Conservation (phyloP, 1,140 invertebrate species). For the Trissolcus basalis region DNA sequence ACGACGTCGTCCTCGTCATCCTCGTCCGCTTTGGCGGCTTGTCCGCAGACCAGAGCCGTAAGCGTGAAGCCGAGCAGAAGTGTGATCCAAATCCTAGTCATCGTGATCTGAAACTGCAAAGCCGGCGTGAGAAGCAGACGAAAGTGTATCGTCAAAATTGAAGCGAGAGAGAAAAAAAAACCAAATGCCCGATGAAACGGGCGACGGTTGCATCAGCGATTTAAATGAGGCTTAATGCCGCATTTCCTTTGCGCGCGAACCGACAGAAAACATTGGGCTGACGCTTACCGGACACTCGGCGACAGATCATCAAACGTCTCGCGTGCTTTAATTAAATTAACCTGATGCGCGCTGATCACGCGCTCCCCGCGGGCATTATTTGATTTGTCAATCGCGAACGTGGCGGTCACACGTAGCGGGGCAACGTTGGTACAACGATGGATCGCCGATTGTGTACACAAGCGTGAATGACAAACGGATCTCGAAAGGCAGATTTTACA, state of each 20-base stretch:
- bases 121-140: background rate
- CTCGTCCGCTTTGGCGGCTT: constrained; percentile 15
- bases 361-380: constrained; percentile 48
- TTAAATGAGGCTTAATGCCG: constrained; percentile 46
- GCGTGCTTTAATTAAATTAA: constrained; percentile 44
- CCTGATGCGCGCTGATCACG: constrained; percentile 42
- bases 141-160: background rate
- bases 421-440: constrained; percentile 22
- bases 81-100: constrained; percentile 22
- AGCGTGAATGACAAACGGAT: no score
- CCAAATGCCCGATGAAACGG: background rate
- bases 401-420: constrained; percentile 45
- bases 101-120: constrained; percentile 33
- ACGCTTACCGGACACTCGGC: constrained; percentile 40
- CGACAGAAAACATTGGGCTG: constrained; percentile 5
- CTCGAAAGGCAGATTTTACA: no score
- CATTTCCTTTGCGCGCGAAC: constrained; percentile 37
- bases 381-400: constrained; percentile 53
- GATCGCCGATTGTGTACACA: constrained; percentile 20
- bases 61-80: constrained; percentile 14
- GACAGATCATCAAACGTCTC: constrained; percentile 44
- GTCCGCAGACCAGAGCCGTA: constrained; percentile 5
- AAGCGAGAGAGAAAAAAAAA: constrained; percentile 3
- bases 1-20: constrained; percentile 22
- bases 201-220: constrained; percentile 2